Percentiles rank a stretch among this genome's conserved stretches.
Evolutionary conservation across 1,140 invertebrate species (phyloP).

Genomic region (Eurosta solidaginis): DNA sequence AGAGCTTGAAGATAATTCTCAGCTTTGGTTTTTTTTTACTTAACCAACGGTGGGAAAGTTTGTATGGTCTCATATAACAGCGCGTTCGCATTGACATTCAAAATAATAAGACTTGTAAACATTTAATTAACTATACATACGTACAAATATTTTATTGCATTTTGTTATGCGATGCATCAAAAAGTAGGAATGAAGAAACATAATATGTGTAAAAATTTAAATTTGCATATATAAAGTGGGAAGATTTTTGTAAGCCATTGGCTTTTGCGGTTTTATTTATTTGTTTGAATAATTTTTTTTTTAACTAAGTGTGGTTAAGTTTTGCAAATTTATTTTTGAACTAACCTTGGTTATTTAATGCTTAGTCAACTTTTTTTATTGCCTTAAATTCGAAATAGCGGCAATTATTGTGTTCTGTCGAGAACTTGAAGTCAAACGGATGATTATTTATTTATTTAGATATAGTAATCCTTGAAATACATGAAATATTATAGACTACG

Average conservation of each 20-base stretch:
- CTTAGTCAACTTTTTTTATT: neutral
- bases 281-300: no score
- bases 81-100: neutral
- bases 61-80: neutral
- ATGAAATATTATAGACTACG: no score
- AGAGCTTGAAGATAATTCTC: neutral
- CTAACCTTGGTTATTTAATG: neutral
- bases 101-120: neutral
- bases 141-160: neutral
- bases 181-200: neutral
- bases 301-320: neutral
- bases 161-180: neutral
- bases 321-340: neutral
- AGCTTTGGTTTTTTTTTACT: neutral
- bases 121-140: neutral
- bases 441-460: no score
- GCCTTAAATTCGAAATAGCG: no score
- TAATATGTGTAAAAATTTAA: neutral
- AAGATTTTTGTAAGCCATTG: neutral
- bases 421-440: no score
- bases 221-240: conserved; percentile 6
- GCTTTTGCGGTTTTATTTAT: neutral
- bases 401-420: no score
- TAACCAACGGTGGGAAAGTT: neutral
- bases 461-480: no score